Evolutionary conservation across 1,140 invertebrate species (phyloP), one percentile per base, ranked within the genome.

Genomic region (Diploscapter pachys): DNA sequence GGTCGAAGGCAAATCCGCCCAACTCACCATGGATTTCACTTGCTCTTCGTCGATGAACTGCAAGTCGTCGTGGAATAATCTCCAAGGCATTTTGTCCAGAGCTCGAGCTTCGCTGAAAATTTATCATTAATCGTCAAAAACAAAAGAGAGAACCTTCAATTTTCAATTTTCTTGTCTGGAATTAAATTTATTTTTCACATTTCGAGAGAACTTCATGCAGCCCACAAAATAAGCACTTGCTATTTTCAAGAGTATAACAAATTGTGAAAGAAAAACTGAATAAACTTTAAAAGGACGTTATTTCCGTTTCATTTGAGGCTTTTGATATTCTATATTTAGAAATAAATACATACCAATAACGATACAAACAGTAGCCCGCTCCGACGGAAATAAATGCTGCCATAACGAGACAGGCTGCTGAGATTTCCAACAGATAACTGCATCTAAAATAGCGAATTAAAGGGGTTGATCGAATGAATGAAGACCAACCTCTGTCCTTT

Each of bases 61-160:
- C 51, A 85, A 65, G 59, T 85, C 84, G 59, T 85, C 82, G 53
- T 77, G 72, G 65, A 82, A 81, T 53, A 85, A 64, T 52, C 84
- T 68, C 84, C 84, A 85, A 0, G 84, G 79, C 84, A 85, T 85
- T 70, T 81, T 85, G 13, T 81, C 77, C 61, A 85, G 69, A 6
- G 82, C 80, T 52, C 75, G 68, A 9, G 64, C 81, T 73, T 84
- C 82, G 59, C 83, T 84, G 56, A 62, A 83, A 74, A 31, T 31
- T 62, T 56, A 51, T 31, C 31, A 31, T 31, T 31, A 31, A 31
- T 31, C 31, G 31, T 31, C 31, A 31, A 31, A 31, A 31, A 31
- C 31, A 31, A 31, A 31, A 31, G 31, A 31, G 31, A 31, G 31
- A 31, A 31, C 31, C 31, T 31, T 31, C 31, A 31, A 31, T 31